Base-by-base conservation (phyloP, 1,140 invertebrate genomes). In the Euura lappo region DNA sequence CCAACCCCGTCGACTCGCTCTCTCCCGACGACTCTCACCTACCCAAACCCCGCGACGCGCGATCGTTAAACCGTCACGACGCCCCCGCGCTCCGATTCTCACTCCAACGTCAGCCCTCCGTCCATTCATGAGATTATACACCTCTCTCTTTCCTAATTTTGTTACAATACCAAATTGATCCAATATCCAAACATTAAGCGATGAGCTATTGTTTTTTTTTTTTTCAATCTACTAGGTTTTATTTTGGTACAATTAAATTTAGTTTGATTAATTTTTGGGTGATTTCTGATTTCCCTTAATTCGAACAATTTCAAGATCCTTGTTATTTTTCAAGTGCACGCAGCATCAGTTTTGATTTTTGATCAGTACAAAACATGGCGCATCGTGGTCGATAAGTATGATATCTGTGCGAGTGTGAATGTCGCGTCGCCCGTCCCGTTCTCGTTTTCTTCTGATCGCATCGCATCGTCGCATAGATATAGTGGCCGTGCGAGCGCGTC, bases 401-500 rank as follows among this genome's bases (percentile, higher is more conserved):
- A 28, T 28, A 28, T 28, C 51, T n/a, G 3, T n/a, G 51, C 51
- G 28, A 60, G 51, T 60, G 13, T 60, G 4, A 8, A 60, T n/a
- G 8, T n/a, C 6, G 3, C 3, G 51, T n/a, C 51, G 7, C 51
- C 51, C 51, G 8, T 60, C 51, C 2, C 10, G 51, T 60, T 60
- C 13, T n/a, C 3, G 51, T 60, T 60, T 6, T 60, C 51, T 8
- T 28, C 28, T 28, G 28, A 28, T 28, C 28, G 28, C 28, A 28
- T 28, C 28, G 28, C 28, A 28, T 28, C 28, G 28, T 28, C 28
- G 28, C 28, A 28, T 28, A 28, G 28, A 28, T 28, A 28, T 28
- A 28, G 28, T 28, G 28, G 28, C 28, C 76, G 76, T 77, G 72
- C 76, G 78, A 69, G 60, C 44, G 46, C 73, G 51, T 4, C 78